Percentiles rank a stretch among this genome's conserved stretches.
These are phyloP conservation scores for Triops longicaudatus DNA, from an alignment of 1,140 invertebrate species.

Conservation along the genomic window DNA sequence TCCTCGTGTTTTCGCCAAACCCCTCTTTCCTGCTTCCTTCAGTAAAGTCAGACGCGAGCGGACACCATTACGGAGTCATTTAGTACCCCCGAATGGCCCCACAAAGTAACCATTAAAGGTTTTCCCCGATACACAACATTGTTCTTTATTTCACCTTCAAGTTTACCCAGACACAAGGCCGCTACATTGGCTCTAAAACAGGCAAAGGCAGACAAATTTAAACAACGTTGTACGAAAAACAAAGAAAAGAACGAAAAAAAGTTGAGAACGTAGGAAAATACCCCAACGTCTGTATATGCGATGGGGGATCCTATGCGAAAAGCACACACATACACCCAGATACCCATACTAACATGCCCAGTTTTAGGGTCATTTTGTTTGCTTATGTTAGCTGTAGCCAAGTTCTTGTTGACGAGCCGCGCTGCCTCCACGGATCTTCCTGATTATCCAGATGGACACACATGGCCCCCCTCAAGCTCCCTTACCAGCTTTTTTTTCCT, in stretches of 20 bases:
- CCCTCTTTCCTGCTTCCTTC: background rate
- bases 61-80: background rate
- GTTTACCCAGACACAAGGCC: slow-evolving; percentile 14
- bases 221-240: background rate
- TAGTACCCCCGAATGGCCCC: background rate
- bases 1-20: background rate
- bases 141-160: background rate
- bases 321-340: background rate
- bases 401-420: slow-evolving; percentile 10
- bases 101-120: slow-evolving; percentile 8
- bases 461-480: background rate
- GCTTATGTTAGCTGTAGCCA: slow-evolving; percentile 11
- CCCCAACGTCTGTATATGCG: background rate
- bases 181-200: background rate
- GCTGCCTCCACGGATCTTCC: background rate
- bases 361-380: slow-evolving; percentile 15
- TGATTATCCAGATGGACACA: slow-evolving; percentile 12
- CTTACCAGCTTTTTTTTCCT: background rate
- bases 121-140: background rate
- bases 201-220: background rate
- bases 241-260: background rate
- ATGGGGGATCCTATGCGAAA: background rate
- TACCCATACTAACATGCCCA: slow-evolving; percentile 7
- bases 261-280: background rate
- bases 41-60: background rate